phyloP scores from a whole-genome alignment of 2,113 vertebrate genomes.

The Rhegmatorhina hoffmannsi region DNA sequence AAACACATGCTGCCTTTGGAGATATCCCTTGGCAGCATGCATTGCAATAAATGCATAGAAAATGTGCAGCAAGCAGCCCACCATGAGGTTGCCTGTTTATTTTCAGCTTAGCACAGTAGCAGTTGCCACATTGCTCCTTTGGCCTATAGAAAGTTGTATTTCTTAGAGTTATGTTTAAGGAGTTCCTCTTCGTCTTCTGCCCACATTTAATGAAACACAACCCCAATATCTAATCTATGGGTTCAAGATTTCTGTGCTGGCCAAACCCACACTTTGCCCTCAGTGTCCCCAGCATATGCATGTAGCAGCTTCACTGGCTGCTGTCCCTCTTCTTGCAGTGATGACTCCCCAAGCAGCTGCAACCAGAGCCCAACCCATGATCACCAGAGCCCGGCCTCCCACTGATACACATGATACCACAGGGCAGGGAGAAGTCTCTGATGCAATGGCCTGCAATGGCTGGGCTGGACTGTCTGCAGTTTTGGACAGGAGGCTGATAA shows the following conservation, averaged over 20 bases:
- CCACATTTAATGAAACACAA: neutral
- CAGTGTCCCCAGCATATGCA: neutral
- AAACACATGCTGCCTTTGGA: neutral
- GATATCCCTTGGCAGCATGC: neutral
- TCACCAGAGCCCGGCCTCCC: neutral
- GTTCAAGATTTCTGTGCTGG: neutral
- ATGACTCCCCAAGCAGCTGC: neutral
- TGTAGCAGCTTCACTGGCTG: neutral
- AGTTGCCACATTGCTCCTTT: neutral
- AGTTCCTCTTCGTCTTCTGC: neutral
- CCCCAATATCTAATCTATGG: neutral
- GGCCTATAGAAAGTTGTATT: neutral
- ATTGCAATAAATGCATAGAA: neutral
- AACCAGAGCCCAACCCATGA: neutral
- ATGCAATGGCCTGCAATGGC: neutral
- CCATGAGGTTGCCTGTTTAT: neutral
- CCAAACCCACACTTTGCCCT: neutral
- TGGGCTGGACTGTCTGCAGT: neutral
- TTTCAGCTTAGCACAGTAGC: neutral
- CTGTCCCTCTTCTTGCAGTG: neutral
- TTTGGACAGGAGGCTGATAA: neutral
- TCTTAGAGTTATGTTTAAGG: neutral
- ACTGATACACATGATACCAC: rapidly evolving
- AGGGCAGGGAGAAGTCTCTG: neutral
- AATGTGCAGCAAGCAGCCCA: neutral